Evolutionary conservation across 1,140 invertebrate species (phyloP), one percentile per base, ranked within the genome.

Genomic region (Drosophila hydei): DNA sequence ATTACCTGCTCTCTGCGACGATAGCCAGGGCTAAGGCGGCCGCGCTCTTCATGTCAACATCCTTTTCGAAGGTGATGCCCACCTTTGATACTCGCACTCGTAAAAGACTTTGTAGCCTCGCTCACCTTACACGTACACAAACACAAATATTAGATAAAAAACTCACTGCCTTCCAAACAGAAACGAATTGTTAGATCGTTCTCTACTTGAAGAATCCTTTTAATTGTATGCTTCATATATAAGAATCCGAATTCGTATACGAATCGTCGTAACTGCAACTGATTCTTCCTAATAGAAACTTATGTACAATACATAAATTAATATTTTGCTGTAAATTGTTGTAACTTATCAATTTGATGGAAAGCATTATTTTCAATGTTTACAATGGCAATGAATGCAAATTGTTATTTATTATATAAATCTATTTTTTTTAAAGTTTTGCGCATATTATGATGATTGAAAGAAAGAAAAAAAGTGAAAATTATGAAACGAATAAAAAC

Each of bases 401-500:
- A 87, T 88, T 85, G 81, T 85, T 85, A 84, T 84, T 84, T 84
- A 84, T 84, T 84, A 84, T 84, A 77, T 84, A 85, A 85, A 71
- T 33, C 19, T 33, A 21, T 36, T 76, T 84, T 71, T 88, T 76
- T 88, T 79, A 58, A 76, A 80, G 68, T 77, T 84, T 79, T 60
- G 73, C 30, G 30, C 79, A 71, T 87, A 79, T 59, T 73, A 72
- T 50, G n/a, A 42, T 42, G 42, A 43, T 45, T 51, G 14, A 69
- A 52, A 65, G 59, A 56, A 64, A 63, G 56, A 59, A 73, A 79
- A 71, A 83, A 88, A 87, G 71, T 81, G 62, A 81, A 87, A 65
- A 88, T 73, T 64, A 69, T 79, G 55, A 79, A 85, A 72, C 72
- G 42, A 70, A 80, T 75, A 87, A 87, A 75, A 87, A 87, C 80